Evolutionary conservation across 1,140 invertebrate species (phyloP).

Genomic region (Aphelinus certus): DNA sequence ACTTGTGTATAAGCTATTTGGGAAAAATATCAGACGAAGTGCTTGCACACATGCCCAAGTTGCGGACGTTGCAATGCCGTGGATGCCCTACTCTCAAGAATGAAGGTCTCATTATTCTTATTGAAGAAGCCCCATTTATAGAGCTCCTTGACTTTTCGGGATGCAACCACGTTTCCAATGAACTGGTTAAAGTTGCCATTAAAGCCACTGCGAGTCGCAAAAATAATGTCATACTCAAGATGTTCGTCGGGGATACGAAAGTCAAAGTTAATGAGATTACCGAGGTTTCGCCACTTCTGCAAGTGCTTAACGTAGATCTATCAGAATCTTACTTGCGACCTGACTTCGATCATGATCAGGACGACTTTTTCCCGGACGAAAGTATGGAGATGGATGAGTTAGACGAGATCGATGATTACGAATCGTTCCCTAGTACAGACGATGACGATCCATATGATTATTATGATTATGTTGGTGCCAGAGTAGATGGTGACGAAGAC

Average conservation of each 20-base stretch:
- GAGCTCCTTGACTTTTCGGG: slow-evolving; percentile 49
- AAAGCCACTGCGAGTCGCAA: slow-evolving; percentile 43
- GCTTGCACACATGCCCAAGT: slow-evolving; percentile 39
- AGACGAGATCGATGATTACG: slow-evolving; percentile 16
- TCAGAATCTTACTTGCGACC: slow-evolving; percentile 8
- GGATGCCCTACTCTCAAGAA: slow-evolving; percentile 45
- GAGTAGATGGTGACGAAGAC: not conserved
- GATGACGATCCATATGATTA: not conserved
- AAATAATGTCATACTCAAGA: slow-evolving; percentile 49
- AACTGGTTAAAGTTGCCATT: slow-evolving; percentile 44
- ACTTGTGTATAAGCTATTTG: slow-evolving; percentile 47
- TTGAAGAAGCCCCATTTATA: slow-evolving; percentile 45
- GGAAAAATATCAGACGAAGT: slow-evolving; percentile 40
- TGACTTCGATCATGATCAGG: slow-evolving; percentile 11
- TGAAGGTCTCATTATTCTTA: slow-evolving; percentile 40
- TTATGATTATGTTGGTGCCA: too few relatives aligned
- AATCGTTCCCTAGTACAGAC: not conserved
- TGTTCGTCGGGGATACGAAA: slow-evolving; percentile 47
- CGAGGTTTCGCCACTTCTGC: slow-evolving; percentile 51
- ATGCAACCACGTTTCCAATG: slow-evolving; percentile 44
- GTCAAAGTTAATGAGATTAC: slow-evolving; percentile 33
- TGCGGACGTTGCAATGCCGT: slow-evolving; percentile 49
- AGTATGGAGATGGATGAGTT: not conserved
- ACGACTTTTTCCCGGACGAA: slow-evolving; percentile 1
- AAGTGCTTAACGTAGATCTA: slow-evolving; percentile 51